Percentiles rank a stretch among this genome's conserved stretches.
Evolutionary conservation across 2,113 vertebrate genomes (phyloP).

Genomic region (Mellivora capensis): DNA sequence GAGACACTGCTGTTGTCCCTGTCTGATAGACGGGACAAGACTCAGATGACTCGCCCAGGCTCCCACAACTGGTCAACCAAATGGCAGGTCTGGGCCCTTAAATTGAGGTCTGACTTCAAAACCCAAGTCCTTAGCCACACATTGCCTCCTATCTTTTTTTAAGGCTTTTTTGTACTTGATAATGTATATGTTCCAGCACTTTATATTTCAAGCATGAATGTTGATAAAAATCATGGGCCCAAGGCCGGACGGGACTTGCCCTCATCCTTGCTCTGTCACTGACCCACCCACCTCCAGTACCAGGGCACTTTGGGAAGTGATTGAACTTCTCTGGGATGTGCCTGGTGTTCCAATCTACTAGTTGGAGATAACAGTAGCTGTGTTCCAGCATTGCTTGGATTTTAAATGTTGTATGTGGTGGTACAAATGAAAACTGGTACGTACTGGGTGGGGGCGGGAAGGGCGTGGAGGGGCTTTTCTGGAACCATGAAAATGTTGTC

Average conservation of each 20-base stretch:
- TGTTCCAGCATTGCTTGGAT: background rate
- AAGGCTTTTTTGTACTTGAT: background rate
- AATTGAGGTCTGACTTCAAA: background rate
- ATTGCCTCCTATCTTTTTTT: background rate
- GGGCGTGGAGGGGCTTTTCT: background rate
- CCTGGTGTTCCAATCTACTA: background rate
- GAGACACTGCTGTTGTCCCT: background rate
- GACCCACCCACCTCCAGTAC: background rate
- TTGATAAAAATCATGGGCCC: background rate
- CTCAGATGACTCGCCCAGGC: background rate
- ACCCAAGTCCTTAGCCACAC: background rate
- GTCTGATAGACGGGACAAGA: background rate
- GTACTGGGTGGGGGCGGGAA: background rate
- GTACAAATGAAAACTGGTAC: background rate
- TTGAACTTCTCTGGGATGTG: background rate
- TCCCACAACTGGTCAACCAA: background rate
- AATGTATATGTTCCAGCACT: background rate
- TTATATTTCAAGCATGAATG: background rate
- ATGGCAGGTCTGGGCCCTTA: background rate
- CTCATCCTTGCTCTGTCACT: background rate
- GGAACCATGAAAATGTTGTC: background rate
- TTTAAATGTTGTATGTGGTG: background rate
- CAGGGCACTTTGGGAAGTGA: background rate
- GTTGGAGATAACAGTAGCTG: background rate
- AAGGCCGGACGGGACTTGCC: background rate